These are phyloP conservation scores for Zootermopsis nevadensis DNA, from an alignment of 2,888 invertebrate genomes.

Conservation along the genomic window DNA sequence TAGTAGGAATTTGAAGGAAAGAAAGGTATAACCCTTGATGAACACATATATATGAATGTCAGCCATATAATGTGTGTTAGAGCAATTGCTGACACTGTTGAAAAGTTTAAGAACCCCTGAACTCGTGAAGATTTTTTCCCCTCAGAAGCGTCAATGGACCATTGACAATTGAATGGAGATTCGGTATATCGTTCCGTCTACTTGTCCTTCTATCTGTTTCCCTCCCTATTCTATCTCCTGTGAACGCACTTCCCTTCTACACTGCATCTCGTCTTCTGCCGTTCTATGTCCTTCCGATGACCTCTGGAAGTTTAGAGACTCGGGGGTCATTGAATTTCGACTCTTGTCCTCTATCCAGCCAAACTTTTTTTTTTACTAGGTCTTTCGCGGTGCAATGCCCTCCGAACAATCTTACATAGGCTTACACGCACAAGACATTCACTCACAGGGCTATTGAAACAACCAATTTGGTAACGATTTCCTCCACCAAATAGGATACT, in stretches of 20 bases:
- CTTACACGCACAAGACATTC: background rate
- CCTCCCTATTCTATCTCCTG: background rate
- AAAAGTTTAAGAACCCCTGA: slow-evolving; percentile 15
- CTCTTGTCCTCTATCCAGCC: slow-evolving; percentile 61
- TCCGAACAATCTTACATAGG: slow-evolving; percentile 37
- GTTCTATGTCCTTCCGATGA: slow-evolving; percentile 63
- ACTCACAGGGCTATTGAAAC: background rate
- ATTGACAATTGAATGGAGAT: slow-evolving; percentile 35
- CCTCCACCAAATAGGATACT: no score
- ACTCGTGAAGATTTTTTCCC: background rate
- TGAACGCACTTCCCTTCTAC: slow-evolving; percentile 9
- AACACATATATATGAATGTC: no score
- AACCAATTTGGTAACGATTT: no score
- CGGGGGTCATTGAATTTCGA: slow-evolving; percentile 65
- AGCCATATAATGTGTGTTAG: no score
- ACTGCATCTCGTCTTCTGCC: slow-evolving; percentile 43
- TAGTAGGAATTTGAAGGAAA: no score
- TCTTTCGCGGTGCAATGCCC: slow-evolving; percentile 49
- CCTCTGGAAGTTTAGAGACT: slow-evolving; percentile 62
- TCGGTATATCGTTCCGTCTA: slow-evolving; percentile 27
- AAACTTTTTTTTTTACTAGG: slow-evolving; percentile 41
- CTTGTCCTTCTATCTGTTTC: background rate
- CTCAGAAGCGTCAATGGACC: background rate
- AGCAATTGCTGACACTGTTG: background rate
- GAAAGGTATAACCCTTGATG: background rate